Evolutionary conservation across 2,113 vertebrate species (phyloP), one percentile per base, ranked within the genome.

Genomic region (Alectura lathami): DNA sequence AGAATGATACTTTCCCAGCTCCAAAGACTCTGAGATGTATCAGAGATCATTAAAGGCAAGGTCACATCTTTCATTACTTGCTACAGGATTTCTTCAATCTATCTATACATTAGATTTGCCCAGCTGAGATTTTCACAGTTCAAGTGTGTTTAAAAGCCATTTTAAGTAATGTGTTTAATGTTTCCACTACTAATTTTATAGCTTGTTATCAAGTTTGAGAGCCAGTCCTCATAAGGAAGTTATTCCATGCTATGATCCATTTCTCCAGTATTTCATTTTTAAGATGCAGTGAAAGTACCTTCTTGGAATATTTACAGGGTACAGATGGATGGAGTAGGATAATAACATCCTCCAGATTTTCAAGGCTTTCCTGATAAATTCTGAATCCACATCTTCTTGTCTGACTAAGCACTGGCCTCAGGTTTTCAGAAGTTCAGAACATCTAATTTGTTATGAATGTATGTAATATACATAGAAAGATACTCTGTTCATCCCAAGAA

Each of bases 381-480:
- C 27, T 17, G 51, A 26, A 63, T 3, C 4, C 11, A n/a, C 26
- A 0, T 0, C 50, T 40, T 80, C 34, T n/a, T 22, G 22, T 32
- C 10, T 16, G 6, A 62, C 18, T 42, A 68, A 84, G 17, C 48
- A 48, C 38, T 43, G 26, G 7, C 13, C 11, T 30, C 63, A 59
- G 54, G 6, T 78, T 68, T 48, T 64, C n/a, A 21, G n/a, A 88
- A 53, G 17, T 63, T 57, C 26, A 8, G 7, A 87, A 42, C 2
- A 20, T 1, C 1, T 59, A 22, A 34, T 15, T 38, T 29, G 4
- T 26, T 36, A 32, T 6, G 32, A 38, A 54, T 36, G 22, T 4
- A n/a, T 8, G 56, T 9, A 56, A 20, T 9, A 67, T 45, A 53
- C 38, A 34, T 78, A 64, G 9, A 79, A 38, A 13, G 57, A 45